Evolutionary conservation across 1,140 invertebrate species (phyloP).

Genomic region (Dolichoris vasculosae): DNA sequence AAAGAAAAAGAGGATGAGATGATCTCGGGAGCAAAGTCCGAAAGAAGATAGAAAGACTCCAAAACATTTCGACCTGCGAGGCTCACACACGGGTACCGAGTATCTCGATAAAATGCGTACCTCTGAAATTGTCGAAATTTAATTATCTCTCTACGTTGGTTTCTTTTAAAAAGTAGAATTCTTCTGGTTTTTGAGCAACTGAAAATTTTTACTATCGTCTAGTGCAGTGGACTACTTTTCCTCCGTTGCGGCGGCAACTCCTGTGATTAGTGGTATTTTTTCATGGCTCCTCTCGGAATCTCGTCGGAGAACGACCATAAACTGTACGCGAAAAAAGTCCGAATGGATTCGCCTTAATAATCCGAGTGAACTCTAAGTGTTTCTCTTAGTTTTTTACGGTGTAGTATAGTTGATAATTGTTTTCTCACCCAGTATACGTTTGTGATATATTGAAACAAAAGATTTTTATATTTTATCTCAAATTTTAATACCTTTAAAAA

Average conservation of each 20-base stretch:
- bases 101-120: not conserved
- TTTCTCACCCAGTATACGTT: not conserved
- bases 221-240: slow-evolving; percentile 3
- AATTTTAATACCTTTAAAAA: too few relatives aligned
- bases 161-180: not conserved
- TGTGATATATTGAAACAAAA: not conserved
- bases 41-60: slow-evolving; percentile 8
- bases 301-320: slow-evolving; percentile 29
- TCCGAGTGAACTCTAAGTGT: not conserved
- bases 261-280: slow-evolving; percentile 42
- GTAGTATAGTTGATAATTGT: not conserved
- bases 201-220: slow-evolving; percentile 46
- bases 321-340: not conserved
- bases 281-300: slow-evolving; percentile 36
- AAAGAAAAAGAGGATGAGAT: not conserved
- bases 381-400: not conserved
- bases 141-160: slow-evolving; percentile 26
- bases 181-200: slow-evolving; percentile 12
- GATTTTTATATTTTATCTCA: too few relatives aligned
- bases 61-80: slow-evolving; percentile 23
- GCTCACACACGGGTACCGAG: not conserved
- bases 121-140: slow-evolving; percentile 40
- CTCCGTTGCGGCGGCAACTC: not conserved
- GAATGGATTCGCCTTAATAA: slow-evolving; percentile 20
- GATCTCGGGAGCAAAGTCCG: not conserved